A percentile compares a stretch with the other conserved stretches of the same genome.
These are phyloP conservation scores for Leptatherina wallacei DNA, from an alignment of 2,797 vertebrate genomes.

Conservation along the genomic window DNA sequence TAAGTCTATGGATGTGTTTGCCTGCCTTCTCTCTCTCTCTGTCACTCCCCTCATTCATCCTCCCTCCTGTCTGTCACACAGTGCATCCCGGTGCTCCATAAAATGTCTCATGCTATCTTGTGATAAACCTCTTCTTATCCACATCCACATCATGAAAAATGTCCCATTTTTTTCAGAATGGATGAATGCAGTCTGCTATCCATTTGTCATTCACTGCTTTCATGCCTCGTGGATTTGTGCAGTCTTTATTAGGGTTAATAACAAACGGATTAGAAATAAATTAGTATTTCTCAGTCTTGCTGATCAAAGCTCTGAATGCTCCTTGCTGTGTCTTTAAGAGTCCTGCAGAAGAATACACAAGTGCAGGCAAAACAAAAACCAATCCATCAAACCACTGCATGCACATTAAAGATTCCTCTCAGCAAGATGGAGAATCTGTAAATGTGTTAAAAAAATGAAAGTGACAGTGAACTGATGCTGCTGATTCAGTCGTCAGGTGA, in stretches of 20 bases:
- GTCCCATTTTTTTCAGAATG: not conserved
- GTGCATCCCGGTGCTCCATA: conserved; percentile 27
- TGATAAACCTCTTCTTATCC: conserved; percentile 19
- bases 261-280: conserved; percentile 17
- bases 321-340: conserved; percentile 44
- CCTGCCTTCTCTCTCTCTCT: conserved; percentile 14
- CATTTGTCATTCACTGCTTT: not conserved
- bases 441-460: conserved; percentile 15
- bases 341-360: conserved; percentile 46
- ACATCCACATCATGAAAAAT: conserved; percentile 30
- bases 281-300: conserved; percentile 27
- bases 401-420: conserved; percentile 17
- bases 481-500: conserved; percentile 38
- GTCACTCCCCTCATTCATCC: conserved; percentile 42
- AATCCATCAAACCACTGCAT: conserved; percentile 42
- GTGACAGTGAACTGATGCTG: conserved; percentile 16
- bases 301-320: conserved; percentile 41
- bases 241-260: conserved; percentile 18
- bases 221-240: not conserved
- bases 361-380: conserved; percentile 45
- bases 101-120: conserved; percentile 26
- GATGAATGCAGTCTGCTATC: not conserved
- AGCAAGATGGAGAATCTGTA: conserved; percentile 15
- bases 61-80: conserved; percentile 42
- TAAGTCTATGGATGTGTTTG: conserved; percentile 30